Conservation (phyloP, 2,797 vertebrate genomes). For the Cirrhinus molitorella region DNA sequence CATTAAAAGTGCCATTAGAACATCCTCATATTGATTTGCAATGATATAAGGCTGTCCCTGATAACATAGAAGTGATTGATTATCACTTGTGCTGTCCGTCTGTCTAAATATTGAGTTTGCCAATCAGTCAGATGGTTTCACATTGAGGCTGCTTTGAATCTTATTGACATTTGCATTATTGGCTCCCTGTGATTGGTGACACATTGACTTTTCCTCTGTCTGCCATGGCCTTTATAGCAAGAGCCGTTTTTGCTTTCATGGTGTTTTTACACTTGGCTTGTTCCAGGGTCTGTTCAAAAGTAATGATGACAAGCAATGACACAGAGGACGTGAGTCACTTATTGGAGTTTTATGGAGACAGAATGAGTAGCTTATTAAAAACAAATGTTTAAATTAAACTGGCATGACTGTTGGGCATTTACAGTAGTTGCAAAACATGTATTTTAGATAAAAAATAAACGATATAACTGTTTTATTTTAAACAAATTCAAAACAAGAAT, state of each 20-base stretch:
- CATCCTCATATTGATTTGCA: constrained; percentile 4
- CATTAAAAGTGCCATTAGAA: not conserved
- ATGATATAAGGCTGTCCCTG: not conserved
- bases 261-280: not conserved
- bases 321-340: not conserved
- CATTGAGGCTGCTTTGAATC: not conserved
- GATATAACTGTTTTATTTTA: too few relatives aligned
- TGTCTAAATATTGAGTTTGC: constrained; percentile 1
- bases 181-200: constrained; percentile 33
- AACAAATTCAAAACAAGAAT: too few relatives aligned
- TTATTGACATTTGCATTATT: constrained; percentile 44
- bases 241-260: not conserved
- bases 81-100: not conserved
- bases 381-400: not conserved
- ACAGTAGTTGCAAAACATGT: too few relatives aligned
- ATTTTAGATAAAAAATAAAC: too few relatives aligned
- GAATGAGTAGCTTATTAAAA: not conserved
- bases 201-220: constrained; percentile 44
- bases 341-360: not conserved
- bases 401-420: not conserved
- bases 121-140: constrained; percentile 10
- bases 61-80: not conserved
- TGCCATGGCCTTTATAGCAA: constrained; percentile 20
- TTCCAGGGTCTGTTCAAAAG: not conserved
- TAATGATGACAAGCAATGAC: not conserved